These are phyloP conservation scores for Theonella swinhoei DNA, from an alignment of 37 sponge, comb jelly and placozoan species.

Conservation along the genomic window DNA sequence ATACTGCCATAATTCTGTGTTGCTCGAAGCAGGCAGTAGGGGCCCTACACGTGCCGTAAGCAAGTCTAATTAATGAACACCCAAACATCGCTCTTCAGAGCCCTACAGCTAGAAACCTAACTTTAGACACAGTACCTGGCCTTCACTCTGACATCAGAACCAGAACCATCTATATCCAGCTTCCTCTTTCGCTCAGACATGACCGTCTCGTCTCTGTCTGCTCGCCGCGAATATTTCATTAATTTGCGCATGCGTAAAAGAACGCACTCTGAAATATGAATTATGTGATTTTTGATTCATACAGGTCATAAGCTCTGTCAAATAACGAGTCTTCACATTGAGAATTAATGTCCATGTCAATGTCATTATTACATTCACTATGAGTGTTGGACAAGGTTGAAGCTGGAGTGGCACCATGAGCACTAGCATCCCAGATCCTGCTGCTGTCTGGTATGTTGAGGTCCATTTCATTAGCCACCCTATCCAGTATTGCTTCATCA, in stretches of 20 bases:
- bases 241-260: not conserved
- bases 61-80: not conserved
- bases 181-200: conserved; percentile 75
- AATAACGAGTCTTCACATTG: not conserved
- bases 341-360: no score
- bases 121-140: conserved; percentile 14
- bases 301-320: not conserved
- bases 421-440: no score
- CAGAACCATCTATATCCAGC: conserved; percentile 60
- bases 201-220: not conserved
- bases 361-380: no score
- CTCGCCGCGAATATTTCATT: no score
- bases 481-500: not conserved
- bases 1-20: not conserved
- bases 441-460: not conserved
- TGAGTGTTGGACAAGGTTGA: no score
- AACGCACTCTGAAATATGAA: no score
- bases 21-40: not conserved
- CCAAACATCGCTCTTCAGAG: not conserved
- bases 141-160: conserved; percentile 2
- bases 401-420: no score
- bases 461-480: not conserved
- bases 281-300: no score
- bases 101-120: no score
- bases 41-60: not conserved